Evolutionary conservation across 1,140 invertebrate genomes (phyloP).

Genomic region (Drosophila pseudoobscura): DNA sequence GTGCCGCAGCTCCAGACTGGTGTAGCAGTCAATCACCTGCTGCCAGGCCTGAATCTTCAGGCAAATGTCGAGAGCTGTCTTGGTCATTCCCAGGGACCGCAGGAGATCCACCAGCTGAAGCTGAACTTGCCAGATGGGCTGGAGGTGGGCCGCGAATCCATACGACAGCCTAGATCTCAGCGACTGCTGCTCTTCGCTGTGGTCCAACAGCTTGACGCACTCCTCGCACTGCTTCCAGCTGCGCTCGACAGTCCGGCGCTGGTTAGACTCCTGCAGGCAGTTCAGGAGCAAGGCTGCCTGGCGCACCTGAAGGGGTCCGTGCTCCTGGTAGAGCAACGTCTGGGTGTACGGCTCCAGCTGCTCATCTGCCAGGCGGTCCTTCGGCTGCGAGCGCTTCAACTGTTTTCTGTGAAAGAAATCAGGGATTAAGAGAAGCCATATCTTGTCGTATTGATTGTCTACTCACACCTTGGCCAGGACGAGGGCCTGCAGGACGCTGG

Average conservation of each 20-base stretch:
- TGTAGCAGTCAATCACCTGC: constrained; percentile 95
- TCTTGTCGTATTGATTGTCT: constrained; percentile 22
- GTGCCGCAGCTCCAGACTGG: constrained; percentile 90
- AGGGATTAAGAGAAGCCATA: not conserved
- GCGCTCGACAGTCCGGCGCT: constrained; percentile 92
- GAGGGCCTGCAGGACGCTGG: constrained; percentile 90
- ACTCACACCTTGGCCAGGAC: constrained; percentile 88
- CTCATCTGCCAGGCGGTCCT: constrained; percentile 90
- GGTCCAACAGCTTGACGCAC: constrained; percentile 86
- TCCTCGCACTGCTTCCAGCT: constrained; percentile 94
- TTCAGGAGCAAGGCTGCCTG: constrained; percentile 88
- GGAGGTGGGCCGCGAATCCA: constrained; percentile 88
- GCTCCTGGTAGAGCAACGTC: constrained; percentile 86
- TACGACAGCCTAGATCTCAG: constrained; percentile 83
- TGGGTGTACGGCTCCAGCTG: constrained; percentile 91
- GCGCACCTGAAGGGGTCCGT: constrained; percentile 90
- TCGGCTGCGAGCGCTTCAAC: constrained; percentile 88
- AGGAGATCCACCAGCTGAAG: constrained; percentile 91
- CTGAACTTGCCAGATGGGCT: constrained; percentile 90
- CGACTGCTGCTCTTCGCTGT: constrained; percentile 17
- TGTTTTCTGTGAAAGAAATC: constrained; percentile 84
- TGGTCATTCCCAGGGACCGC: constrained; percentile 91
- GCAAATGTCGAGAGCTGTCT: constrained; percentile 94
- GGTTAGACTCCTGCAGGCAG: constrained; percentile 89
- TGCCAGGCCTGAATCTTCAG: constrained; percentile 94